Percentiles rank a stretch among this genome's conserved stretches.
Conservation (phyloP, 2,888 invertebrate species). For the Saturnia pavonia region DNA sequence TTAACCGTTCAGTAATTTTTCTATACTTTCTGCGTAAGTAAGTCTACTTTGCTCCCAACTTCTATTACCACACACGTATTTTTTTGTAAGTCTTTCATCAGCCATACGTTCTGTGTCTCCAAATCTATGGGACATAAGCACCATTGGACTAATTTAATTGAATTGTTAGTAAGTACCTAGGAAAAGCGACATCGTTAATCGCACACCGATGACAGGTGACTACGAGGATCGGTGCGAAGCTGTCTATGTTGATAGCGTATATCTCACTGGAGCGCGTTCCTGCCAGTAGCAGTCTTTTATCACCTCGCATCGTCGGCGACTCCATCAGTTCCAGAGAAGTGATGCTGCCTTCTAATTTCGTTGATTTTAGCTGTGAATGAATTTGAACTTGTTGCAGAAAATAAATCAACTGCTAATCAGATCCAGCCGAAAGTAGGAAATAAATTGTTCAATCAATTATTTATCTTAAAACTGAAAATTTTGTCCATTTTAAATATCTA, state of each 20-base stretch:
- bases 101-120: too few relatives aligned
- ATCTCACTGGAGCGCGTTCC: slow-evolving; percentile 92
- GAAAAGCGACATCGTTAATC: slow-evolving; percentile 92
- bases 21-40: too few relatives aligned
- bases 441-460: too few relatives aligned
- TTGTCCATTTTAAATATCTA: too few relatives aligned
- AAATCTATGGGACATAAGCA: too few relatives aligned
- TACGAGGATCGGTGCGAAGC: slow-evolving; percentile 86
- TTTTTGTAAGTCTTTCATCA: too few relatives aligned
- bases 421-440: too few relatives aligned
- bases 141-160: too few relatives aligned
- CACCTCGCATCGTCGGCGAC: slow-evolving; percentile 45
- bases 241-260: slow-evolving; percentile 86
- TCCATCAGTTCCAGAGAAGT: slow-evolving; percentile 87
- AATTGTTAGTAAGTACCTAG: slow-evolving; percentile 79
- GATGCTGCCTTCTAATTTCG: slow-evolving; percentile 84
- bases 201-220: slow-evolving; percentile 91
- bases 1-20: too few relatives aligned
- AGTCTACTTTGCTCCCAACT: too few relatives aligned
- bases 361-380: slow-evolving; percentile 79
- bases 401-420: neutral
- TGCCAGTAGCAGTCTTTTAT: slow-evolving; percentile 84
- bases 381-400: neutral
- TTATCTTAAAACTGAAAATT: too few relatives aligned
- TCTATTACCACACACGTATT: too few relatives aligned